Evolutionary conservation across 2,113 vertebrate species (phyloP), one percentile per base, ranked within the genome.

Genomic region (Pseudolaguvia tuberculata): DNA sequence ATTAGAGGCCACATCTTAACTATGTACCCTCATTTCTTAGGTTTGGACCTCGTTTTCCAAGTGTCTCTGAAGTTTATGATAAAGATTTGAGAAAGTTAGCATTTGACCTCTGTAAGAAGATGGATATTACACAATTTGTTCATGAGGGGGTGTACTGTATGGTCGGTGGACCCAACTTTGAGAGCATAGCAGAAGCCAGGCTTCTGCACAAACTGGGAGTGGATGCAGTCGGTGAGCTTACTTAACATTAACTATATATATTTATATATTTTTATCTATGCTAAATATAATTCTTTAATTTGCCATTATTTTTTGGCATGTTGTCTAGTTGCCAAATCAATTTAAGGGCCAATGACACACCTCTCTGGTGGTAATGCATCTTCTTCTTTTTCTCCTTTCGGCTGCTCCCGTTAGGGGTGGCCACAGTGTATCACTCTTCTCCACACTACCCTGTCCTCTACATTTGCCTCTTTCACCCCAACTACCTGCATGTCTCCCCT

Each of bases 151-250:
- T 93, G 31, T 93, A 93, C 56, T 91, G 90, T 74, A 92, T 91
- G 91, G 91, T 92, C 51, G 89, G 90, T 0, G 92, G 92, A 8
- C 92, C 92, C 13, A 92, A 88, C 83, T 93, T 93, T 61, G 92
- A 93, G 75, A 88, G 78, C 70, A 87, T 91, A 0, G 92, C 92
- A 11, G 92, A 93, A 82, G 92, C 91, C 27, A 80, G 79, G 35
- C 80, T 93, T 55, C 48, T 93, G 61, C 89, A 92, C 77, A 86
- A 63, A 57, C 85, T 93, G 10, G 92, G 91, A 0, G 91, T 89
- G 42, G 91, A 93, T 12, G 92, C 91, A 9, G 92, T 93, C 5
- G 92, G 92, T 93, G 78, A 65, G 92, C 78, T 45, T 31, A 45
- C 56, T 20, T 39, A 17, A 52, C 7, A 42, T 42, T 42, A 42